phyloP scores from a whole-genome alignment of 2,797 vertebrate species.

The Muscicapa striata region DNA sequence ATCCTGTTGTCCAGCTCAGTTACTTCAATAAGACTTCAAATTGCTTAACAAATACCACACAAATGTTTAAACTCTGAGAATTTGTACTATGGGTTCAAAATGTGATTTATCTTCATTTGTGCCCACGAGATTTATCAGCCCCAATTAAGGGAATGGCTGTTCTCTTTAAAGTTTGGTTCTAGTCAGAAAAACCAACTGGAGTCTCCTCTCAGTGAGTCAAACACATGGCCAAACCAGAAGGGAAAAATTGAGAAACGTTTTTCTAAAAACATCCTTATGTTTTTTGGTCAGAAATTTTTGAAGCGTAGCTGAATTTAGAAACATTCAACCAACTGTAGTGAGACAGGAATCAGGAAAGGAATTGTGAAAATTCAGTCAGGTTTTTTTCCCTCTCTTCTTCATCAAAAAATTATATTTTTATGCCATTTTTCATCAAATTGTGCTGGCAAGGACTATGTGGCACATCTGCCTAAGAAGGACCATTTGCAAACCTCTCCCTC shows the following conservation, averaged over 20 bases:
- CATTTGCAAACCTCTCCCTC: neutral
- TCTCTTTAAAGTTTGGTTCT: conserved; percentile 32
- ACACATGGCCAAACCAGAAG: conserved; percentile 54
- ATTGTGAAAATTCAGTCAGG: neutral
- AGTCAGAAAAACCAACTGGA: conserved; percentile 51
- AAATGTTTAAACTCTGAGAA: conserved; percentile 53
- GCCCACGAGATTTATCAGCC: conserved; percentile 47
- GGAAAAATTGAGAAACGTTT: conserved; percentile 41
- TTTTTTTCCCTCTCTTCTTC: conserved; percentile 12
- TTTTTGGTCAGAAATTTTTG: conserved; percentile 46
- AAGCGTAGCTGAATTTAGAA: conserved; percentile 49
- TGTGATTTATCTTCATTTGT: conserved; percentile 66
- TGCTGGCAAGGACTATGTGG: neutral
- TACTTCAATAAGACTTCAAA: conserved; percentile 56
- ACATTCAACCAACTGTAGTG: neutral
- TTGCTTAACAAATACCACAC: conserved; percentile 66
- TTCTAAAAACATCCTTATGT: conserved; percentile 20
- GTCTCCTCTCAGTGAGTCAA: conserved; percentile 40
- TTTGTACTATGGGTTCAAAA: conserved; percentile 42
- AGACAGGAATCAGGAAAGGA: neutral
- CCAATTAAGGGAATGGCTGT: conserved; percentile 1
- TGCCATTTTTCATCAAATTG: neutral
- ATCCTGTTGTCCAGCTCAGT: conserved; percentile 54
- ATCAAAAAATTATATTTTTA: neutral
- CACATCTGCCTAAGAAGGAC: neutral